Evolutionary conservation across 1,140 invertebrate genomes (phyloP), one percentile per base, ranked within the genome.

Genomic region (Conus betulinus): DNA sequence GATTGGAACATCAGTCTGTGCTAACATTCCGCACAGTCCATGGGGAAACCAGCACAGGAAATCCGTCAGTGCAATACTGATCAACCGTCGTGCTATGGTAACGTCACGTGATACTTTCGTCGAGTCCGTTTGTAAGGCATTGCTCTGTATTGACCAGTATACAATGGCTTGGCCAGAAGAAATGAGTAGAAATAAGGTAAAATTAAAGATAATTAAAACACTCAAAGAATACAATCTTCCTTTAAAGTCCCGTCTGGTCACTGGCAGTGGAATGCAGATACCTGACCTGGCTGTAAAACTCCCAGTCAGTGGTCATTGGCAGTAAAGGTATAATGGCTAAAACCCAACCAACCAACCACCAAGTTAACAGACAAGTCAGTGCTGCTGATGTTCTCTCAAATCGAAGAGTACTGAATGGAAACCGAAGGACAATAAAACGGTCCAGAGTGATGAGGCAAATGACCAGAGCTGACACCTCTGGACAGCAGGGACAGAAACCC

Each of bases 131-230:
- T 74, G 5, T 5, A 63, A 57, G 20, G 74, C 76, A 55, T 85
- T 87, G 55, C n/a, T 87, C 23, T 76, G 88, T 6, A 90, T 85
- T 51, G 83, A 84, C 52, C 83, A 60, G 23, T 63, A 84, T 0
- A 84, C 60, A n/a, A 53, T 57, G 3, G 90, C 15, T 78, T 92
- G 92, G 5, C 91, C 91, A 57, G 87, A 39, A 52, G 89, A 87
- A 39, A 92, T 90, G 15, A 81, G 15, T 10, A 90, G 20, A 76
- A 91, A 91, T 4, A 89, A 84, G 0, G 89, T 15, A n/a, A 90
- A 39, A 39, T 39, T 39, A 39, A 39, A 39, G 3, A 39, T 39
- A 39, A 39, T 39, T 39, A 39, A 39, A 39, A 39, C 39, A 39
- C 39, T 39, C 0, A 39, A 39, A 39, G 39, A 39, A 39, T 39